Evolutionary conservation across 2,888 invertebrate species (phyloP).

Genomic region (Lepidochrysops patricia): DNA sequence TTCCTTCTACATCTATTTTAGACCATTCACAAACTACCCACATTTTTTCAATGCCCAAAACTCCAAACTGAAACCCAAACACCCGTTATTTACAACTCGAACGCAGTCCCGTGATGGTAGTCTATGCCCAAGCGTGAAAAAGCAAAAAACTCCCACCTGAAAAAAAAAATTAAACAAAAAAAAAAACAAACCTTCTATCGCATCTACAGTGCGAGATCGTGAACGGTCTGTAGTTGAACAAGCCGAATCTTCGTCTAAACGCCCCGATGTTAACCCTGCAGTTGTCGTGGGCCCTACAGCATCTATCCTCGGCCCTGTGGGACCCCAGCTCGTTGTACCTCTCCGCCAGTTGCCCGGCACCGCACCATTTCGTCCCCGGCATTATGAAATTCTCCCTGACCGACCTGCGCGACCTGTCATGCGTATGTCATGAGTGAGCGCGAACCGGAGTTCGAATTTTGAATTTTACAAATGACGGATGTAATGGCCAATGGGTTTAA

Average conservation of each 20-base stretch:
- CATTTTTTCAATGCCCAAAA: not conserved
- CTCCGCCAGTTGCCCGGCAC: conserved; percentile 73
- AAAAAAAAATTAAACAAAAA: conserved; percentile 30
- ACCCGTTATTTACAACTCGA: conserved; percentile 6
- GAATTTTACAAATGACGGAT: not conserved
- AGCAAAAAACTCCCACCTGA: conserved; percentile 16
- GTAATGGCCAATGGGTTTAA: not conserved
- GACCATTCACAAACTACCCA: not conserved
- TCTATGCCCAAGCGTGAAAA: conserved; percentile 14
- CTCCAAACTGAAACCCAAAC: conserved; percentile 1
- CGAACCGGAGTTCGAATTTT: conserved; percentile 8
- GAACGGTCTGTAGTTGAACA: conserved; percentile 81
- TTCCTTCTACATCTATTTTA: too few relatives aligned
- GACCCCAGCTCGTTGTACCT: conserved; percentile 76
- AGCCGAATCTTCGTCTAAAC: conserved; percentile 74
- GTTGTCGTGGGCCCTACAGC: conserved; percentile 84
- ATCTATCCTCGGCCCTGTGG: conserved; percentile 74
- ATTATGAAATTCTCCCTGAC: conserved; percentile 73
- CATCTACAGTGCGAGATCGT: conserved; percentile 85
- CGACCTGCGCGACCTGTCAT: conserved; percentile 59
- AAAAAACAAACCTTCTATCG: conserved; percentile 80
- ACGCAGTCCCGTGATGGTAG: conserved; percentile 8
- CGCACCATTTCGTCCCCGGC: conserved; percentile 86
- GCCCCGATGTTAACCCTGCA: conserved; percentile 78
- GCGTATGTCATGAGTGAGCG: conserved; percentile 21